A percentile compares a stretch with the other conserved stretches of the same genome.
These are phyloP conservation scores for Baryphthengus martii DNA, from an alignment of 2,113 vertebrate species.

Conservation along the genomic window DNA sequence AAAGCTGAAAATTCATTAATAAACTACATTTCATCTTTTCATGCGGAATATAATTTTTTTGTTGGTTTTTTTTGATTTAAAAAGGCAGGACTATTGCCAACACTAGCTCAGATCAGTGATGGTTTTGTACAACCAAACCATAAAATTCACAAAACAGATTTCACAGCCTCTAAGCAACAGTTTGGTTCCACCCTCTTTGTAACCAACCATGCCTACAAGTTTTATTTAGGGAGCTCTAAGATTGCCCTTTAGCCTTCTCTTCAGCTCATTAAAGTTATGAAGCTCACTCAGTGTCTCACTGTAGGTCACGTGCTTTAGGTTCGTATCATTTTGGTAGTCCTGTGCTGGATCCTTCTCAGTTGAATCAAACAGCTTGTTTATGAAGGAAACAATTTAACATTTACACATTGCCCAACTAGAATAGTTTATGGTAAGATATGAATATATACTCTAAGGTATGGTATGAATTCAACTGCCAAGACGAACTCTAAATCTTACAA, in stretches of 20 bases:
- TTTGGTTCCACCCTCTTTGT: not conserved
- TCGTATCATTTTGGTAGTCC: not conserved
- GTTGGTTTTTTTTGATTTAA: not conserved
- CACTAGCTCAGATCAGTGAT: not conserved
- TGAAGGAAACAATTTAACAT: not conserved
- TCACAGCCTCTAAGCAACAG: not conserved
- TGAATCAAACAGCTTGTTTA: not conserved
- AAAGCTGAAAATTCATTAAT: not conserved
- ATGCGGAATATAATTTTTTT: not conserved
- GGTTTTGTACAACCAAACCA: rapidly evolving
- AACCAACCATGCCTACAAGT: not conserved
- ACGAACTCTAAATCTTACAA: not conserved
- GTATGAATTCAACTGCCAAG: not conserved
- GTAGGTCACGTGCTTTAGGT: not conserved
- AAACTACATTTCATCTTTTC: not conserved
- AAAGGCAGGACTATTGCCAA: not conserved
- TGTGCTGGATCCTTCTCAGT: not conserved
- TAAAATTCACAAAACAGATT: not conserved
- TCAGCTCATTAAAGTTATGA: not conserved
- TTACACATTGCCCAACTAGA: not conserved
- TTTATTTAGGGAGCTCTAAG: not conserved
- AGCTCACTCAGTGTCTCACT: not conserved
- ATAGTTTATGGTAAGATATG: not conserved
- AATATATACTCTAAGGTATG: not conserved
- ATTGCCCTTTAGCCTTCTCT: not conserved